phyloP scores from a whole-genome alignment of 92 coral and sea anemone genomes.

The Pocillopora grandis region DNA sequence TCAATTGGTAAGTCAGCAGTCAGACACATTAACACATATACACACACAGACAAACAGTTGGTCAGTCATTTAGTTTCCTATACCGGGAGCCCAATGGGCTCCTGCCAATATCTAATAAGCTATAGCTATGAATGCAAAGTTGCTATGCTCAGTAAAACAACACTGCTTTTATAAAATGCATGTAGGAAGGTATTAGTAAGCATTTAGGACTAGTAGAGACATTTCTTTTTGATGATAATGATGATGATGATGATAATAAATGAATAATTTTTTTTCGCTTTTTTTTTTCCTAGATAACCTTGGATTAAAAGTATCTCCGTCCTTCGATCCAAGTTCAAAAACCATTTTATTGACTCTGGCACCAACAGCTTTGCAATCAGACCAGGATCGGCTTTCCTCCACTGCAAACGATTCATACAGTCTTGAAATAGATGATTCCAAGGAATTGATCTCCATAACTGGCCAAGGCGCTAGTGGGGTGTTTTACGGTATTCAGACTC shows the following conservation, averaged over 20 bases:
- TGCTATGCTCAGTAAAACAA: no score
- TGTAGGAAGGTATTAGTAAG: not conserved
- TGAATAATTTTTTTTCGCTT: not conserved
- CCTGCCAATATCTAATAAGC: no score
- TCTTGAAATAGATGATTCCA: slow-evolving; percentile 39
- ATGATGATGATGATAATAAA: no score
- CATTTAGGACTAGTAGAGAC: no score
- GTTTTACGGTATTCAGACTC: slow-evolving; percentile 87
- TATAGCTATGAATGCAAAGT: no score
- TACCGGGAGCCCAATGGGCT: no score
- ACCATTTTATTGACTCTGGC: slow-evolving; percentile 6
- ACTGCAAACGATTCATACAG: slow-evolving; percentile 64
- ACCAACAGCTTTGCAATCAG: not conserved
- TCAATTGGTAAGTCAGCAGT: no score
- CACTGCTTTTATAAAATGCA: no score
- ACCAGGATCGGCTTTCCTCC: not conserved
- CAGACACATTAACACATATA: no score
- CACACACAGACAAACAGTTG: no score
- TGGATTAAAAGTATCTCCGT: slow-evolving; percentile 24
- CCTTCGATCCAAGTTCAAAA: slow-evolving; percentile 14
- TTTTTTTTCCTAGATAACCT: slow-evolving; percentile 25
- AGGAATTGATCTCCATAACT: slow-evolving; percentile 45
- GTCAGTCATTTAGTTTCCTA: no score
- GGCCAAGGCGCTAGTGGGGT: slow-evolving; percentile 66
- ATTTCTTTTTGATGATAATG: no score